Percentiles rank a stretch among this genome's conserved stretches.
These are phyloP conservation scores for Orientallactaga sibirica DNA, from an alignment of 2,797 vertebrate genomes.

Conservation along the genomic window DNA sequence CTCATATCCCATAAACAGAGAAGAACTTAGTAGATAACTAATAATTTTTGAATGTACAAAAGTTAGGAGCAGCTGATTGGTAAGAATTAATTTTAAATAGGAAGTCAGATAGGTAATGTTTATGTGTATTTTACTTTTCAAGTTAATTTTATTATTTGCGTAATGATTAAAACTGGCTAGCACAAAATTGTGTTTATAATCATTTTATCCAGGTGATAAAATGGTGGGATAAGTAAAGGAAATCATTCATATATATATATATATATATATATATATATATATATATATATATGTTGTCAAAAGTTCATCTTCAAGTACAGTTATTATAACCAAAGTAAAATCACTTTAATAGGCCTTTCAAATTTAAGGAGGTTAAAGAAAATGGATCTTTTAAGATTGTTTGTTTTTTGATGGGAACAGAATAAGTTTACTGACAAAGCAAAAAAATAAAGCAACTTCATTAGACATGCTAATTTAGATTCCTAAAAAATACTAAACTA, in stretches of 20 bases:
- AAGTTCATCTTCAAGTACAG: conserved; percentile 81
- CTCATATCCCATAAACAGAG: neutral
- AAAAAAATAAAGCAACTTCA: conserved; percentile 87
- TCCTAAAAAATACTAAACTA: conserved; percentile 80
- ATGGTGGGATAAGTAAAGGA: conserved; percentile 53
- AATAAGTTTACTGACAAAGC: conserved; percentile 88
- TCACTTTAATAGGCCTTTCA: conserved; percentile 83
- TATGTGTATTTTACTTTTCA: conserved; percentile 39
- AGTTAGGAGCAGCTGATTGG: neutral
- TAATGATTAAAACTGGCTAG: conserved; percentile 60
- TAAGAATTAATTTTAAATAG: neutral
- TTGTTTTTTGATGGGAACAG: conserved; percentile 78
- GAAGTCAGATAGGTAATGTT: neutral
- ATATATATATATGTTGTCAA: neutral
- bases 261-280: too few relatives aligned
- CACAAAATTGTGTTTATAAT: conserved; percentile 56
- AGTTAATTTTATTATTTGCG: conserved; percentile 54
- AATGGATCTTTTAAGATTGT: conserved; percentile 83
- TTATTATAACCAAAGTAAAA: conserved; percentile 79
- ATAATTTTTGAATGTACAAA: neutral
- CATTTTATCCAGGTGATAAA: conserved; percentile 36
- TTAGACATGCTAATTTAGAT: conserved; percentile 87
- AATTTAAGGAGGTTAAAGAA: conserved; percentile 78
- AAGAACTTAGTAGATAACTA: neutral
- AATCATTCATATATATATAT: conserved; percentile 77